A percentile compares a stretch with the other conserved stretches of the same genome.
Conservation (phyloP, 2,113 vertebrate species). For the Notarius lentiginosus region DNA sequence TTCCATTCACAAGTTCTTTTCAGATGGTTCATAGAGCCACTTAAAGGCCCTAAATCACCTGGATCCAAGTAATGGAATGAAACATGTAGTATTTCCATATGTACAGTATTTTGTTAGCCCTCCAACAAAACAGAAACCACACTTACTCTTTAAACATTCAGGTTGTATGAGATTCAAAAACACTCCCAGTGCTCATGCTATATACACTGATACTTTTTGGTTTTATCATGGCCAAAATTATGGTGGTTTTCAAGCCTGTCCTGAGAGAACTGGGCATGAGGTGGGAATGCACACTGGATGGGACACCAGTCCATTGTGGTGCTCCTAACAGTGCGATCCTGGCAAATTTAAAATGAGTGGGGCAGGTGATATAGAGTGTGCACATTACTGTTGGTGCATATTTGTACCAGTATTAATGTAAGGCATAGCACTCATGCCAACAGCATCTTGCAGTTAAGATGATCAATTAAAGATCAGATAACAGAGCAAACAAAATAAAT, state of each 20-base stretch:
- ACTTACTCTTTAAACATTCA: background rate
- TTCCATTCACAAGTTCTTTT: background rate
- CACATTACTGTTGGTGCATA: background rate
- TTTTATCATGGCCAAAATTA: background rate
- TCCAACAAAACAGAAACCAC: background rate
- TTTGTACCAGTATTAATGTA: conserved; percentile 49
- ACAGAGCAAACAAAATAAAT: conserved; percentile 59
- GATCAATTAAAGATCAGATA: background rate
- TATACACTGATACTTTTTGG: too few species aligned
- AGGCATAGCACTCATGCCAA: conserved; percentile 64
- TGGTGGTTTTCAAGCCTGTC: background rate
- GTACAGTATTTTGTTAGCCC: background rate
- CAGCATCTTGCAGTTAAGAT: conserved; percentile 36
- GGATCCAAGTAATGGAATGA: background rate
- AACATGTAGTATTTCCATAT: background rate
- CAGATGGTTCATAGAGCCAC: background rate
- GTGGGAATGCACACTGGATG: background rate
- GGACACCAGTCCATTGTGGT: background rate
- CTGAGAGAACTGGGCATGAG: background rate
- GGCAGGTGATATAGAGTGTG: background rate
- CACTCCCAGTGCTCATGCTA: background rate
- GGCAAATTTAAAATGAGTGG: background rate
- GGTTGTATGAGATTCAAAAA: background rate
- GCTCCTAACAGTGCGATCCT: background rate
- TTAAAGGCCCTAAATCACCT: background rate